Evolutionary conservation across 2,888 invertebrate genomes (phyloP), one percentile per base, ranked within the genome.

Genomic region (Drosophila borealis): DNA sequence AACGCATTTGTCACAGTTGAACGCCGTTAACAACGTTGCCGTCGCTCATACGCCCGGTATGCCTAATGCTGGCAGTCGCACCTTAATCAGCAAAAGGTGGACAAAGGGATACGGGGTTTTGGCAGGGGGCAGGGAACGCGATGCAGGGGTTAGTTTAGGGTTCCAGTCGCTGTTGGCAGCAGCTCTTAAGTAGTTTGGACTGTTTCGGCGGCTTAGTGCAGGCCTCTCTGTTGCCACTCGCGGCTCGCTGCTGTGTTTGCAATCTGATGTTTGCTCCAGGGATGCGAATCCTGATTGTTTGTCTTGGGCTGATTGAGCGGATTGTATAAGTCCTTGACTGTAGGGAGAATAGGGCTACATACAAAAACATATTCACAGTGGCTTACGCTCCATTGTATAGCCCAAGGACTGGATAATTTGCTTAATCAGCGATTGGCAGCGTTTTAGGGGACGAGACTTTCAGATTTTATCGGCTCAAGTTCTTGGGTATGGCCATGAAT

Each of bases 1-100:
- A 82, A 78, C 69, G 86, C 83, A 83, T 83, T 83, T 83, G 83
- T 83, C 86, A 86, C 86, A 83, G 83, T 83, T 83, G 83, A 83
- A 83, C 83, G 83, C 81, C 81, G 86, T 74, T 83, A 83, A 83
- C 83, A 86, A 80, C 70, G 74, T 65, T 72, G 64, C 73, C 61
- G 72, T 66, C 53, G 62, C 70, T 74, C 77, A 77, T 73, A 61
- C 77, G 73, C 51, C 63, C 63, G 11, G 65, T 64, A 41, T 34
- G 54, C 57, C 39, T 37, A 59, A 59, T 14, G 50, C 56, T 44
- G 21, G 19, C 33, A 59, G 70, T 56, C 71, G 77, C 78, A 81
- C 80, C 84, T 83, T 83, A 86, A 84, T 86, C 87, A 80, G 80
- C 66, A 48, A 42, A 50, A 66, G 70, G 54, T 67, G 63, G 69